A percentile compares a stretch with the other conserved stretches of the same genome.
Evolutionary conservation across 2,888 invertebrate genomes (phyloP).

Genomic region (Lutraria lutraria): DNA sequence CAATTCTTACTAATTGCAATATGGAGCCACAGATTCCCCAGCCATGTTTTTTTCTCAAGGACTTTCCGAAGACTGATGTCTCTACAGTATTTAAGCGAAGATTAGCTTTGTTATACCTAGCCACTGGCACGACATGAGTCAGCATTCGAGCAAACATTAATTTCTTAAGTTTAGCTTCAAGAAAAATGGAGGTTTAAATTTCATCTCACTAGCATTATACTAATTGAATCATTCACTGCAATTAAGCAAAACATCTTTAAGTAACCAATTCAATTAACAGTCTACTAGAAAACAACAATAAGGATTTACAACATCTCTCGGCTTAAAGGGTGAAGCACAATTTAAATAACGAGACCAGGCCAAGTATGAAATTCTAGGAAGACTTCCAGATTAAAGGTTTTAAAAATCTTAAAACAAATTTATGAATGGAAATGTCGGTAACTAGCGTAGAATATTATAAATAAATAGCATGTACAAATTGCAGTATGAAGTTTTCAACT

Average conservation of each 20-base stretch:
- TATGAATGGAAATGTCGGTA: too few relatives aligned
- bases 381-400: too few relatives aligned
- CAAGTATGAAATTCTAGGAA: neutral
- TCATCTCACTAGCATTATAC: conserved; percentile 1
- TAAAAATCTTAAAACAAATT: too few relatives aligned
- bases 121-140: neutral
- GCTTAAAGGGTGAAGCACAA: neutral
- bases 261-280: conserved; percentile 16
- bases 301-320: neutral
- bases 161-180: conserved; percentile 12
- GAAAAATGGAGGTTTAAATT: conserved; percentile 19
- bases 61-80: neutral
- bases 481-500: too few relatives aligned
- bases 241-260: conserved; percentile 11
- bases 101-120: neutral
- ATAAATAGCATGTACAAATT: too few relatives aligned
- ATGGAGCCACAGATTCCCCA: neutral
- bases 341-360: neutral
- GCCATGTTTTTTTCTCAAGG: neutral
- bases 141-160: neutral
- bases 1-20: neutral
- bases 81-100: neutral
- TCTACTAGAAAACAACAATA: conserved; percentile 17
- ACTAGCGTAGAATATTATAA: too few relatives aligned
- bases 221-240: conserved; percentile 13